These are phyloP conservation scores for Aphidius ervi DNA, from an alignment of 1,140 invertebrate species.

Conservation along the genomic window DNA sequence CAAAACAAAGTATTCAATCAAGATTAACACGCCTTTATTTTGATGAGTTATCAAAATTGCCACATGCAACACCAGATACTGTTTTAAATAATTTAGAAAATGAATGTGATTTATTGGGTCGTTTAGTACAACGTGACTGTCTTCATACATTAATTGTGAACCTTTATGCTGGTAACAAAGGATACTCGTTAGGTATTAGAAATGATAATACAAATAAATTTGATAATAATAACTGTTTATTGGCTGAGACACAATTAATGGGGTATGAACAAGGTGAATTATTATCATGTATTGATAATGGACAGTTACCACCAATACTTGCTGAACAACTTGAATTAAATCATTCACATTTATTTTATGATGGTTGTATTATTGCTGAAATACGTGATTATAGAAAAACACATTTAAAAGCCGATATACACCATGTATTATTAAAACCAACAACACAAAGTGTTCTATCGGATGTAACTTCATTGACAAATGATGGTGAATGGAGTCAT, in stretches of 20 bases:
- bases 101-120: constrained; percentile 77
- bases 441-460: constrained; percentile 77
- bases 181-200: constrained; percentile 79
- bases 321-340: constrained; percentile 78
- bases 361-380: constrained; percentile 87
- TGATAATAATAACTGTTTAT: constrained; percentile 56
- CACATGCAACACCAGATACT: constrained; percentile 49
- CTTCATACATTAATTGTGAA: constrained; percentile 86
- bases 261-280: constrained; percentile 74
- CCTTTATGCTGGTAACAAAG: constrained; percentile 86
- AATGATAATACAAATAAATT: constrained; percentile 43
- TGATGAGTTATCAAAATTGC: constrained; percentile 48
- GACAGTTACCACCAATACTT: constrained; percentile 80
- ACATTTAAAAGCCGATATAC: constrained; percentile 67
- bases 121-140: constrained; percentile 77
- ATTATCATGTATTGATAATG: constrained; percentile 76
- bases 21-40: constrained; percentile 51
- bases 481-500: constrained; percentile 65
- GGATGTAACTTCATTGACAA: constrained; percentile 68
- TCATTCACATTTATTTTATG: constrained; percentile 81
- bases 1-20: constrained; percentile 41
- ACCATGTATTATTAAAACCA: constrained; percentile 84
- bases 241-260: constrained; percentile 71
- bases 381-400: constrained; percentile 82
- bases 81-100: constrained; percentile 63